phyloP scores from a whole-genome alignment of 2,113 vertebrate species.

The Fregetta grallaria region DNA sequence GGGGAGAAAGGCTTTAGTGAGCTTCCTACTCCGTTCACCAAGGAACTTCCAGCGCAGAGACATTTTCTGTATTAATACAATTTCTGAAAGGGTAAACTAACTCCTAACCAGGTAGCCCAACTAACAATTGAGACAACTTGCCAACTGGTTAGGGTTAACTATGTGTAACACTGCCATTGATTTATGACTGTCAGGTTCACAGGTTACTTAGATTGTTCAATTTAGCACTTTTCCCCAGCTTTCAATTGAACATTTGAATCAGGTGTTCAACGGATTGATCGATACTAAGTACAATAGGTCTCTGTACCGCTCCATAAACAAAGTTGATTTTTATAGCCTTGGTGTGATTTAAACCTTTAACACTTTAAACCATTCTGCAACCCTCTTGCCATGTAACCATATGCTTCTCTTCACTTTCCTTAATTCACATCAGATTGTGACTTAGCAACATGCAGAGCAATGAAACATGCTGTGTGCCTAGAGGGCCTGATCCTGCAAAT shows the following conservation, averaged over 20 bases:
- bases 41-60: neutral
- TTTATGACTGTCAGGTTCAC: constrained; percentile 20
- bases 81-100: neutral
- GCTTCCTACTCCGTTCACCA: neutral
- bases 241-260: constrained; percentile 48
- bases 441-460: neutral
- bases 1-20: neutral
- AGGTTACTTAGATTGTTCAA: constrained; percentile 35
- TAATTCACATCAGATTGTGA: constrained; percentile 38
- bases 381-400: neutral
- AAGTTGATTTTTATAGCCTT: constrained; percentile 40
- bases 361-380: constrained; percentile 5
- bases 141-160: constrained; percentile 50
- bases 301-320: constrained; percentile 42
- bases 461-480: neutral
- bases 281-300: constrained; percentile 45
- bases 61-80: neutral
- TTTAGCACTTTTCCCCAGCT: constrained; percentile 41
- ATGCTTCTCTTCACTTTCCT: constrained; percentile 19
- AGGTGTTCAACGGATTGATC: constrained; percentile 49
- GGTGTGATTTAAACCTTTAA: constrained; percentile 47
- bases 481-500: neutral
- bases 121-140: constrained; percentile 22
- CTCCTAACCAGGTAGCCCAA: neutral
- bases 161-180: constrained; percentile 20